Evolutionary conservation across 1,140 invertebrate genomes (phyloP), one percentile per base, ranked within the genome.

Genomic region (Drosophila malerkotliana): DNA sequence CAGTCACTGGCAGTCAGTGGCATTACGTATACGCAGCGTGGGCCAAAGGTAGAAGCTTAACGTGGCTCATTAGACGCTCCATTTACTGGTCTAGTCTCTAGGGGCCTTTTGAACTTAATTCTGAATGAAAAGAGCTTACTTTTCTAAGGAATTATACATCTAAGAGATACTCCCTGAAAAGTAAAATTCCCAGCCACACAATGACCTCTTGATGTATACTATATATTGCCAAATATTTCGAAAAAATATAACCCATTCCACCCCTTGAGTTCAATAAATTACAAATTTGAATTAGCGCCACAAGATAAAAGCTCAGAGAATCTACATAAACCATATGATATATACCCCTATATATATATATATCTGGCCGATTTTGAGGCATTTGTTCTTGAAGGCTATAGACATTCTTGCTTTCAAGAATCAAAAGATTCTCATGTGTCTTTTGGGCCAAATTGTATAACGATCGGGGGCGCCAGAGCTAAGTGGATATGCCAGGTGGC

Each of bases 11-110:
- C 21, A 21, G 21, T 3, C 21, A 21, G 21, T 21, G 3, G 21
- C 21, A 88, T 88, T 82, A 87, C 78, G 83, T 87, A 88, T 87
- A 87, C 82, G 83, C 79, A 45, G 52, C 59, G 57, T 67, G 56
- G 47, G 48, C 32, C 60, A 58, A 30, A 62, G 7, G 24, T 21
- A 28, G 45, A 51, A 48, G 66, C 66, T 57, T 69, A 69, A 55
- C 66, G 66, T 24, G 63, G 63, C 66, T 69, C 66, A 69, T 69
- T 69, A 69, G 32, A 51, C 51, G 66, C 69, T 60, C 30, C 49
- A 68, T 63, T 68, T 68, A 39, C 10, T 30, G 28, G 12, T 47
- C 47, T 48, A 64, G 37, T 21, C 21, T 21, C 21, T 21, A 21
- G 21, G 21, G 21, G 21, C 3, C 21, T 21, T 21, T 21, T 21